Evolutionary conservation across 1,140 invertebrate species (phyloP).

Genomic region (Trachelipus rathkii): DNA sequence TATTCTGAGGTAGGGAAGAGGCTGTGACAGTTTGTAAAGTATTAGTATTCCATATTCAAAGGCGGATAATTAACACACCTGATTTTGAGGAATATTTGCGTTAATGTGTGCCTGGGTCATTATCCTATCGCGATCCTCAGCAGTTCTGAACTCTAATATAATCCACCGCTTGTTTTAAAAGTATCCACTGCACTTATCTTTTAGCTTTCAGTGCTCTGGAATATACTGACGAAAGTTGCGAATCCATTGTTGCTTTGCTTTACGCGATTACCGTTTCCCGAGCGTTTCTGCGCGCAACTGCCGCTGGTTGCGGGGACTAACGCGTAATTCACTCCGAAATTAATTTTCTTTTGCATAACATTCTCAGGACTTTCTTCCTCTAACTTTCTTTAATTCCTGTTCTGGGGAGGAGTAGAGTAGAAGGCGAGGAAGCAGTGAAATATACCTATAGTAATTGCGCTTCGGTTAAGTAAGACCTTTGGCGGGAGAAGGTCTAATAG

Average conservation of each 20-base stretch:
- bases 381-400: constrained; percentile 37
- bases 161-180: constrained; percentile 82
- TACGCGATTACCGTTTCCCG: constrained; percentile 86
- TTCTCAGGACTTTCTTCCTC: constrained; percentile 34
- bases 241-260: constrained; percentile 92
- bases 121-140: constrained; percentile 47
- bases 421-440: constrained; percentile 29
- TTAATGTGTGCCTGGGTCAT: not conserved
- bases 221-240: constrained; percentile 79
- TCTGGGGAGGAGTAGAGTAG: constrained; percentile 36
- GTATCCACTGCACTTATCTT: constrained; percentile 93
- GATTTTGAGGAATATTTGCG: not conserved
- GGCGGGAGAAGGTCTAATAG: constrained; percentile 43
- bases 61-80: not conserved
- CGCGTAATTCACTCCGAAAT: constrained; percentile 45
- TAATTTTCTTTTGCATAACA: constrained; percentile 39
- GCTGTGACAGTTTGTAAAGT: not conserved
- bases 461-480: constrained; percentile 28
- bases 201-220: constrained; percentile 61
- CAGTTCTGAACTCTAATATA: constrained; percentile 75
- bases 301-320: constrained; percentile 62
- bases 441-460: constrained; percentile 33
- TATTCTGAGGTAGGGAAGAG: not conserved
- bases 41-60: not conserved
- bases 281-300: constrained; percentile 84